phyloP scores from a whole-genome alignment of 2,888 invertebrate species.

The Onthophagus sagittarius region DNA sequence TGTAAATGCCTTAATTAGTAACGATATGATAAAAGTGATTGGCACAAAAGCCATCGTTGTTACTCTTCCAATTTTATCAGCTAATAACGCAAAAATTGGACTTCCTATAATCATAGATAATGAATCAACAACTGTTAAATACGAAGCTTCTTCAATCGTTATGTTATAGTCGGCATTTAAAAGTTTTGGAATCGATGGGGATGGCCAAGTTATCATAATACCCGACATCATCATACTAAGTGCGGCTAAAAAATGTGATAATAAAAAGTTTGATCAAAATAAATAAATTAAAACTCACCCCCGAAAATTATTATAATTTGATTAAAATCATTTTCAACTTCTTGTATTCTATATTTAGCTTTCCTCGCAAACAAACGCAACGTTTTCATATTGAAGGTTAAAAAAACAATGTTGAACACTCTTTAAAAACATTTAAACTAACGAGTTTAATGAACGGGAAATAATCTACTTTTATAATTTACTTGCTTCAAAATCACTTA shows the following conservation, averaged over 20 bases:
- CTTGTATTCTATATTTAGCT: background rate
- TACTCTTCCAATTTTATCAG: constrained; percentile 38
- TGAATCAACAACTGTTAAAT: constrained; percentile 39
- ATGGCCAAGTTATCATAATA: constrained; percentile 21
- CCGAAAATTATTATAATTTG: background rate
- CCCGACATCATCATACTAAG: constrained; percentile 18
- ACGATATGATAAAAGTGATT: constrained; percentile 34
- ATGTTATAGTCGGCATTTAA: constrained; percentile 28
- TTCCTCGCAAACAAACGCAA: background rate
- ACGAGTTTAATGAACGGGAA: no score
- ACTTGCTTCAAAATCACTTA: no score
- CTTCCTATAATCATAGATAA: constrained; percentile 32
- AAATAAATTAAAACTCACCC: background rate
- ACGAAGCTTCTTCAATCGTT: constrained; percentile 39
- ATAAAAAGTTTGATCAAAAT: background rate
- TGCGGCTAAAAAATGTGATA: constrained; percentile 20
- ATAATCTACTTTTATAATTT: no score
- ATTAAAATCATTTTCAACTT: background rate
- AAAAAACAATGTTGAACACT: background rate
- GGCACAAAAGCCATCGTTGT: constrained; percentile 34
- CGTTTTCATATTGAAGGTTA: background rate
- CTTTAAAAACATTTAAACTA: no score
- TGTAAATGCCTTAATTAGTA: constrained; percentile 33
- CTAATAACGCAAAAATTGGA: constrained; percentile 32
- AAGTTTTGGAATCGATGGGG: constrained; percentile 24